Evolutionary conservation across 2,113 vertebrate species (phyloP), one percentile per base, ranked within the genome.

Genomic region (Acanthochromis polyacanthus): DNA sequence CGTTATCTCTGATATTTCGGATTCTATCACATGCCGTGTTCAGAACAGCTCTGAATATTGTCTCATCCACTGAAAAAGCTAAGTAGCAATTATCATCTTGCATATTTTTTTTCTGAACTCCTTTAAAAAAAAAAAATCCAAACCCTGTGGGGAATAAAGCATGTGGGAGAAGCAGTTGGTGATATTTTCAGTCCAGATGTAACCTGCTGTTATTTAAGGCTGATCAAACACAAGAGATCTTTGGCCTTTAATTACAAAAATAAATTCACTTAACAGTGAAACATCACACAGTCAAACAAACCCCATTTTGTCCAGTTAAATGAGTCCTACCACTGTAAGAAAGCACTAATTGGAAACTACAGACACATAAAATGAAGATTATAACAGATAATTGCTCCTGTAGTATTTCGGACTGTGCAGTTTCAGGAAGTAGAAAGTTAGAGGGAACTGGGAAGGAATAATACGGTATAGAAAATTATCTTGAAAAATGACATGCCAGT

Each of bases 1-100:
- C 45, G 48, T 66, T 56, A 71, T 19, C 16, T 63, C 56, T 8
- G 11, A 25, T 36, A 57, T 57, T 50, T 23, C 40, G 46, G 45
- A 53, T 3, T 51, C 46, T 19, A 32, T 58, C 58, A 43, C 32
- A 36, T 36, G 32, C 10, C 25, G 3, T 25, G 25, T 25, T 22
- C 20, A 23, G 67, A 60, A 15, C 56, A 30, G 20, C 17, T 15
- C 28, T 40, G 10, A 32, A 10, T 17, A 1, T 12, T 19, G 12
- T 46, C 8, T 15, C 3, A 19, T 19, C 55, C 28, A 7, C 25
- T 15, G 17, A 3, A 2, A 11, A 16, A 68, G 38, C 3, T 10
- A 43, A 48, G 10, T 10, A 19, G 36, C 28, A 1, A 40, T 65
- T 38, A 28, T 66, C 2, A 2, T 14, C 56, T 56, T 19, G 17